A percentile compares a stretch with the other conserved stretches of the same genome.
Evolutionary conservation across 2,888 invertebrate genomes (phyloP).

Genomic region (Tortrix viridana): DNA sequence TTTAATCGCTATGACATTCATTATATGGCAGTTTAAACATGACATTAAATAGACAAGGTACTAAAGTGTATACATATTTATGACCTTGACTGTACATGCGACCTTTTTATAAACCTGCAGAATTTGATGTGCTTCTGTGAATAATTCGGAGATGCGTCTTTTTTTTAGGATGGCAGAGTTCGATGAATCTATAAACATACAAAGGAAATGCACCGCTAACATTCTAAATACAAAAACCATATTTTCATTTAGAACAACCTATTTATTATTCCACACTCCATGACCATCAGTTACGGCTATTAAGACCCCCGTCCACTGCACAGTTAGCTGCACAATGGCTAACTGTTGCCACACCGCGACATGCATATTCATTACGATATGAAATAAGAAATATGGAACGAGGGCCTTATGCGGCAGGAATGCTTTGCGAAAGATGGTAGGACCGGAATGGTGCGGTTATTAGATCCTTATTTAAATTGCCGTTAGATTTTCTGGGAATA

Average conservation of each 20-base stretch:
- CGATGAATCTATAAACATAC: neutral
- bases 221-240: neutral
- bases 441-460: constrained; percentile 2
- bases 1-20: no score
- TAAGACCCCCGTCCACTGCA: constrained; percentile 1
- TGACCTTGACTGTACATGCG: no score
- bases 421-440: constrained; percentile 27
- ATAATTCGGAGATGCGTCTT: no score
- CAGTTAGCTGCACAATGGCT: constrained; percentile 29
- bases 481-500: constrained; percentile 5
- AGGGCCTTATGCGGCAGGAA: constrained; percentile 9
- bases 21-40: no score
- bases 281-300: neutral
- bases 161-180: no score
- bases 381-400: constrained; percentile 21
- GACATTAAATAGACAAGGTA: no score
- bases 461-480: neutral
- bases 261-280: constrained; percentile 17
- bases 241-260: constrained; percentile 19
- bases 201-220: constrained; percentile 8
- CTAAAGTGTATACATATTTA: no score
- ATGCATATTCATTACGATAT: constrained; percentile 30
- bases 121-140: no score
- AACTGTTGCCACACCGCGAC: constrained; percentile 23
- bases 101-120: no score